A percentile compares a stretch with the other conserved stretches of the same genome.
Evolutionary conservation across 2,113 vertebrate species (phyloP).

Genomic region (Oryzias curvinotus): DNA sequence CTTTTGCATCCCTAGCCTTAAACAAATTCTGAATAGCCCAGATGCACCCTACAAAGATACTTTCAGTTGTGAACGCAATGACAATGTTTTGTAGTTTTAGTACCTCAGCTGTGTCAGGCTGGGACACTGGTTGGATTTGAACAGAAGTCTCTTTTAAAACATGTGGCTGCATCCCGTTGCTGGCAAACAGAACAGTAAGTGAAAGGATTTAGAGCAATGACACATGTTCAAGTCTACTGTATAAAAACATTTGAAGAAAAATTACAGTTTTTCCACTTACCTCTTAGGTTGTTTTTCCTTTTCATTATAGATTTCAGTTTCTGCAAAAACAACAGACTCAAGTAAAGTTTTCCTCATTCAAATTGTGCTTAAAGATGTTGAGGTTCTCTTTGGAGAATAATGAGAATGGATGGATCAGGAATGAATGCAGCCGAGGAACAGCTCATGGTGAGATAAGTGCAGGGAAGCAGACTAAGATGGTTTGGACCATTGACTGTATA

Average conservation of each 20-base stretch:
- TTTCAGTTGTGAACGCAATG: neutral
- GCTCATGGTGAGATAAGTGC: too few relatives aligned
- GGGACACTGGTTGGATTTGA: constrained; percentile 12
- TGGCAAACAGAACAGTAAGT: constrained; percentile 6
- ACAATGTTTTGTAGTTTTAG: neutral
- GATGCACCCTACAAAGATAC: too few relatives aligned
- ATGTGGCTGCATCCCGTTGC: constrained; percentile 24
- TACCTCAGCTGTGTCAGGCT: constrained; percentile 25
- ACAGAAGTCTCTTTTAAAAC: constrained; percentile 15
- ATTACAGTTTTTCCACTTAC: constrained; percentile 21
- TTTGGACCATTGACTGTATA: too few relatives aligned
- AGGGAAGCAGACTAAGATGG: too few relatives aligned
- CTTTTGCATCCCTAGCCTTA: too few relatives aligned
- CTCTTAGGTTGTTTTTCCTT: constrained; percentile 14
- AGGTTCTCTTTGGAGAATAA: too few relatives aligned
- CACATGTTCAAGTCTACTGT: neutral
- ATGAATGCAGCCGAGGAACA: too few relatives aligned
- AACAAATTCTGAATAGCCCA: too few relatives aligned
- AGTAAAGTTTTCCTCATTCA: neutral
- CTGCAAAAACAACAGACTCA: constrained; percentile 24
- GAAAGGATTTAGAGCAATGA: neutral
- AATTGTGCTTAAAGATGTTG: too few relatives aligned
- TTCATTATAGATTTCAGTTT: constrained; percentile 27
- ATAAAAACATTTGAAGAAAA: neutral
- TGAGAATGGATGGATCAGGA: too few relatives aligned